Percentiles rank a stretch among this genome's conserved stretches.
Conservation (phyloP, 2,113 vertebrate species). For the Eira barbara region DNA sequence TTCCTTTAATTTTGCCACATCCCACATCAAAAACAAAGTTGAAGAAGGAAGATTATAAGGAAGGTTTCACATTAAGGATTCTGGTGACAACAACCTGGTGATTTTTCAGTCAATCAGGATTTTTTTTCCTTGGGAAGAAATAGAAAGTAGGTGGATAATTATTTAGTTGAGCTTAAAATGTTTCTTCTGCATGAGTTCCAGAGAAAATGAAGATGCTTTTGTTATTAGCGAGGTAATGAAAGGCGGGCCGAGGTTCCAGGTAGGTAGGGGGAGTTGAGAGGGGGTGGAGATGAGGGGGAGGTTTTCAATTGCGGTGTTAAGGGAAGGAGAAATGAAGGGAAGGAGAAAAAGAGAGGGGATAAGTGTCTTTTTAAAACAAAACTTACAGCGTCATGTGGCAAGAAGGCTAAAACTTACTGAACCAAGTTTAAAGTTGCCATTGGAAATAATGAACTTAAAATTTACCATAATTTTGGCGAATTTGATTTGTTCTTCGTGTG, state of each 20-base stretch:
- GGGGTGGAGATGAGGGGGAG: constrained; percentile 24
- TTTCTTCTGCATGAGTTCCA: constrained; percentile 77
- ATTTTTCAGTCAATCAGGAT: constrained; percentile 78
- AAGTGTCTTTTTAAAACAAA: constrained; percentile 24
- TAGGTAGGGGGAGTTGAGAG: neutral
- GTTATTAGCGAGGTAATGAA: constrained; percentile 66
- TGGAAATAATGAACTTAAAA: neutral
- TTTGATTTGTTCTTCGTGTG: neutral
- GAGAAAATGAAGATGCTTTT: constrained; percentile 78
- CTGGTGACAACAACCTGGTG: constrained; percentile 71
- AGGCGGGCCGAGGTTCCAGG: constrained; percentile 9
- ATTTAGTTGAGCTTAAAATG: constrained; percentile 78
- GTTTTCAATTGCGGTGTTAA: neutral
- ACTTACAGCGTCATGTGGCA: neutral
- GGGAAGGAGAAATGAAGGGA: constrained; percentile 19
- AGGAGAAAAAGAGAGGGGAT: neutral
- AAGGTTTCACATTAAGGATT: constrained; percentile 32
- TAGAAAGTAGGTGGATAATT: constrained; percentile 76
- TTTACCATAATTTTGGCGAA: neutral
- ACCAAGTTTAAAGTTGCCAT: neutral
- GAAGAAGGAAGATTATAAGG: constrained; percentile 46
- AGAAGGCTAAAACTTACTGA: constrained; percentile 10
- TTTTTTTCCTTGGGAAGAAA: constrained; percentile 63
- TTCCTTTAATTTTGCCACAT: constrained; percentile 16
- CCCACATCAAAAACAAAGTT: neutral